Conservation (phyloP, 2,888 invertebrate genomes). For the Parochlus steinenii region DNA sequence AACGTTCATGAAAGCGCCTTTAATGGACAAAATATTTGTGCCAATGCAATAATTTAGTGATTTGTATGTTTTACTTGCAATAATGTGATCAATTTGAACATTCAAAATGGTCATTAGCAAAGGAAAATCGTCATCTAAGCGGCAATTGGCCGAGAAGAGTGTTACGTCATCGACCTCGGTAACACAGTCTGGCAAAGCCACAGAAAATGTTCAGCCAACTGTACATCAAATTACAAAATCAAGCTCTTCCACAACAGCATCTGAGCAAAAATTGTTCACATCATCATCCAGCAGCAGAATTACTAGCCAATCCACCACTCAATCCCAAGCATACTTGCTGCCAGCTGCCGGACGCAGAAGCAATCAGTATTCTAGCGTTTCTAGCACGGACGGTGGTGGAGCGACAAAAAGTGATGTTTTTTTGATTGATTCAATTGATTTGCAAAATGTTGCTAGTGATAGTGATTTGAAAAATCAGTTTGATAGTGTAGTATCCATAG, state of each 20-base stretch:
- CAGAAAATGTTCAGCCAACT: conserved; percentile 1
- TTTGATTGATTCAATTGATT: conserved; percentile 9
- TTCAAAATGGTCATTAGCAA: conserved; percentile 10
- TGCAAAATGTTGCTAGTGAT: conserved; percentile 4
- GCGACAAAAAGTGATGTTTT: conserved; percentile 1
- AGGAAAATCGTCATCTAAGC: conserved; percentile 3
- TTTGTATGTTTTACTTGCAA: too few species aligned
- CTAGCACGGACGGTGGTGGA: conserved; percentile 7
- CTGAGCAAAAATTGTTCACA: conserved; percentile 4
- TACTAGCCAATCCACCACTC: neutral
- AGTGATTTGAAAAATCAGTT: neutral
- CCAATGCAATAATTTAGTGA: too few species aligned
- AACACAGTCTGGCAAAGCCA: too few species aligned
- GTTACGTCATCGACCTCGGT: conserved; percentile 7
- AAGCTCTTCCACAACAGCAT: conserved; percentile 2
- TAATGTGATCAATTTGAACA: too few species aligned
- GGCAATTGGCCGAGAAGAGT: neutral
- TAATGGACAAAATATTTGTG: too few species aligned
- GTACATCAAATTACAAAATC: conserved; percentile 5
- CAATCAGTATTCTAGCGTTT: too few species aligned
- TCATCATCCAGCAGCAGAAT: conserved; percentile 4
- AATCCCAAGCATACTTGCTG: conserved; percentile 3
- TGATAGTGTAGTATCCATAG: conserved; percentile 5
- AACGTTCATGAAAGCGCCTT: too few species aligned
- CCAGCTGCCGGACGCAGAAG: conserved; percentile 4